These are phyloP conservation scores for Andrena bicolor DNA, from an alignment of 2,888 invertebrate genomes.

Conservation along the genomic window DNA sequence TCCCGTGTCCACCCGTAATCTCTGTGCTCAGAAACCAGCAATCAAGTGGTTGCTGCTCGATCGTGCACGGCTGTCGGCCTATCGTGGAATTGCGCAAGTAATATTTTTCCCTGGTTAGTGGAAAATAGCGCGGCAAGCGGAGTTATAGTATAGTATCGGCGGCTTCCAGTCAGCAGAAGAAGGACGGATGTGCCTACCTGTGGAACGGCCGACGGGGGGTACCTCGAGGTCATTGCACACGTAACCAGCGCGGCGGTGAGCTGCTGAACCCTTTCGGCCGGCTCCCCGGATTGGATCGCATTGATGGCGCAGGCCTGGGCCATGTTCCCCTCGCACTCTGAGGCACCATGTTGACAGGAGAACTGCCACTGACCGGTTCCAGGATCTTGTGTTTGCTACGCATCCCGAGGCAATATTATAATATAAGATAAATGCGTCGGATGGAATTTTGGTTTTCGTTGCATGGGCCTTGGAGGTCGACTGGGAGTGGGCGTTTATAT, in stretches of 20 bases:
- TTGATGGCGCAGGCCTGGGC: conserved; percentile 86
- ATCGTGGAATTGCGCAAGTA: not conserved
- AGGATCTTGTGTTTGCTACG: conserved; percentile 30
- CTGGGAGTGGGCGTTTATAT: no score
- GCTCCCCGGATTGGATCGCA: conserved; percentile 75
- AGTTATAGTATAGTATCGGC: not conserved
- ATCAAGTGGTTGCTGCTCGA: not conserved
- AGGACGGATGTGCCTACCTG: conserved; percentile 69
- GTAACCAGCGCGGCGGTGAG: conserved; percentile 79
- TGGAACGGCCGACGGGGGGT: conserved; percentile 73
- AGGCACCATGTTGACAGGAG: conserved; percentile 86
- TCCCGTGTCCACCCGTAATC: no score
- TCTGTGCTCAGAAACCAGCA: no score
- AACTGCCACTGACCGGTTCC: conserved; percentile 79
- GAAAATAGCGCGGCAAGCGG: not conserved
- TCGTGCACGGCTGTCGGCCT: not conserved
- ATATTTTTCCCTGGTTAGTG: no score
- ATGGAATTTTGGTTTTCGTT: not conserved
- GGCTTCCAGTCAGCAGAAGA: not conserved
- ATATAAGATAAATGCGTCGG: not conserved
- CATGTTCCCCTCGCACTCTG: conserved; percentile 86
- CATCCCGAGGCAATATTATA: not conserved
- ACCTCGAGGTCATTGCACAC: conserved; percentile 83
- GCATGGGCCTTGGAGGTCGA: no score
- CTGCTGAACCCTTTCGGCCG: conserved; percentile 66